phyloP scores from a whole-genome alignment of 2,797 vertebrate species.

The Cuniculus paca region DNA sequence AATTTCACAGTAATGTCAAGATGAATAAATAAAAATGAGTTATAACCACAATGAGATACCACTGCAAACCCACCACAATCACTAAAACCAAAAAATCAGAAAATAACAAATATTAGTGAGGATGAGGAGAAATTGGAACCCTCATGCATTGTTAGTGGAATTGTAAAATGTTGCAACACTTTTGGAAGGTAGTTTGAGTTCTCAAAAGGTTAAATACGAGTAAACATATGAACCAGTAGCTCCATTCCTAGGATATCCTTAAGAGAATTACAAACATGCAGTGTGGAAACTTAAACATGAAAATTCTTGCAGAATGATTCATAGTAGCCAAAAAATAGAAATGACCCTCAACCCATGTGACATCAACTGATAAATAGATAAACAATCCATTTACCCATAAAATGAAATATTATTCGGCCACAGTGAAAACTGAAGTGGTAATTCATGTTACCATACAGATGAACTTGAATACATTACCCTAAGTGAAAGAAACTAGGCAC shows the following conservation, averaged over 20 bases:
- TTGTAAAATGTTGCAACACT: not conserved
- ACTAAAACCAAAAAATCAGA: not conserved
- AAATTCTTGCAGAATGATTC: not conserved
- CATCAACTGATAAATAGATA: not conserved
- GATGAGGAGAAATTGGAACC: not conserved
- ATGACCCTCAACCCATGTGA: not conserved
- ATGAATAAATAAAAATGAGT: not conserved
- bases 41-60: not conserved
- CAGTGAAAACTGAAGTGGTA: not conserved
- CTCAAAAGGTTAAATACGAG: not conserved
- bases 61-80: not conserved
- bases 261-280: not conserved
- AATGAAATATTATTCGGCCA: not conserved
- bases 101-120: not conserved
- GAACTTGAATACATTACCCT: not conserved
- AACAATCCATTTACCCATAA: not conserved
- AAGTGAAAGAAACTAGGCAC: not conserved
- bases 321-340: not conserved
- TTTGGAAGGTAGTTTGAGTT: not conserved
- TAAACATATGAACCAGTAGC: not conserved
- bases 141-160: not conserved
- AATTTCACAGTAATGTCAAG: not conserved
- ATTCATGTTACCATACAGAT: not conserved
- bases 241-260: not conserved
- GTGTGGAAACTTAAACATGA: not conserved